Conservation (phyloP, 2,888 invertebrate species). For the Meganola albula region DNA sequence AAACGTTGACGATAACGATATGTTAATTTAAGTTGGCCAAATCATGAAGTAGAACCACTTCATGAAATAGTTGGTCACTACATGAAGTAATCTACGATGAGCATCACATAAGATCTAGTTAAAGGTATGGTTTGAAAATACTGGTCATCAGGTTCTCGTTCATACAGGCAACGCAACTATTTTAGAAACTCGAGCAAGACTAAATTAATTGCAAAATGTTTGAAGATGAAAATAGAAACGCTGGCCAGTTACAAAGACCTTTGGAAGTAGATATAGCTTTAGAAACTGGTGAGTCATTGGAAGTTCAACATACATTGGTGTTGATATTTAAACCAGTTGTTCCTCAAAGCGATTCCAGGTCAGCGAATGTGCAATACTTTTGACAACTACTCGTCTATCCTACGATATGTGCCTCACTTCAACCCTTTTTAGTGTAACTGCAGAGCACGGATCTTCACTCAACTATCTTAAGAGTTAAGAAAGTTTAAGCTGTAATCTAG, state of each 20-base stretch:
- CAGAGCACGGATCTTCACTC: slow-evolving; percentile 12
- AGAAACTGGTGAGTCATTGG: slow-evolving; percentile 4
- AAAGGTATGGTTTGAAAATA: too few relatives aligned
- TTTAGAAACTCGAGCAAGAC: slow-evolving; percentile 26
- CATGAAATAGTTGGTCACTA: too few relatives aligned
- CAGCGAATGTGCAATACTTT: slow-evolving; percentile 42
- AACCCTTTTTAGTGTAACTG: slow-evolving; percentile 19
- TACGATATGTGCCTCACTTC: slow-evolving; percentile 16
- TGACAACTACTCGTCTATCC: slow-evolving; percentile 25
- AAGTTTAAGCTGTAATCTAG: too few relatives aligned
- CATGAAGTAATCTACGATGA: too few relatives aligned
- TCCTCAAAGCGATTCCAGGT: slow-evolving; percentile 47
- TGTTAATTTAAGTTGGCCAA: too few relatives aligned
- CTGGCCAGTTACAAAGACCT: slow-evolving; percentile 24
- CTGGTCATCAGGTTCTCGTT: too few relatives aligned
- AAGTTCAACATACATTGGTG: slow-evolving; percentile 35
- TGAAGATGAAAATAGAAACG: slow-evolving; percentile 39
- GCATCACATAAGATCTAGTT: too few relatives aligned
- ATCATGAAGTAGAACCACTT: too few relatives aligned
- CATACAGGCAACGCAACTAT: slow-evolving; percentile 29
- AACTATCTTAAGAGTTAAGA: background rate
- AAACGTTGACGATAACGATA: too few relatives aligned
- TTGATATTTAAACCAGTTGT: slow-evolving; percentile 37
- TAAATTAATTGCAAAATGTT: slow-evolving; percentile 30
- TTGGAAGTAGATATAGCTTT: slow-evolving; percentile 7